Base-by-base conservation (phyloP, 2,888 invertebrate species). In the Boloria selene region DNA sequence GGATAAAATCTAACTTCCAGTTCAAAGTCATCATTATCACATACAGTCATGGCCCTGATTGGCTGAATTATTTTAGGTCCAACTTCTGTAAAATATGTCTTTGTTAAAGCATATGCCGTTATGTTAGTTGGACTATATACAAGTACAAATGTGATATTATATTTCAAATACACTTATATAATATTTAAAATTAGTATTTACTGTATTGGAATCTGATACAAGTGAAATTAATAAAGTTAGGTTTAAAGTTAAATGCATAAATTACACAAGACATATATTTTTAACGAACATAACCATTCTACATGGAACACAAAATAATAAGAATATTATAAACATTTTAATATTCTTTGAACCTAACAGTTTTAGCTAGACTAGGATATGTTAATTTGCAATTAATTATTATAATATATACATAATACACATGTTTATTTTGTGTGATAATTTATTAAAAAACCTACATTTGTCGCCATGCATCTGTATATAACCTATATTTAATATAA, bases 1-100 rank as follows among this genome's bases (percentile, higher is more conserved):
- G 96, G 96, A 78, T 95, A 94, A 82, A 96, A 97, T 74, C 94
- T 93, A 31, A 96, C 96, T 74, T 93, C 93, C 67, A 97, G 90
- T 61, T 94, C 92, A 68, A 97, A 92, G 45, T 95, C 94, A 72
- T 95, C 94, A 65, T 95, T 94, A 79, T 95, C 94, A 76, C 94
- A 94, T 63, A 96, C 94, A 59, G 96, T 93, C 72, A 95, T 89
- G 13, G 97, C 96, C 84, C 95, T 94, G 64, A 98, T 90, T 65
- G 97, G 96, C 80, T 95, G 94, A 59, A 94, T 94, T 75, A 98
- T 96, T 77, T 94, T 95, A 53, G 90, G 92, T 75, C 82, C 87
- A 77, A 80, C 80, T 81, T 89, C 90, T 90, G 90, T 76, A 90
- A 90, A 89, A 87, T 77, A 87, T 76, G 65, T 71, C 52, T 59